These are phyloP conservation scores for Hippocampus zosterae DNA, from an alignment of 2,113 vertebrate genomes.

Conservation along the genomic window DNA sequence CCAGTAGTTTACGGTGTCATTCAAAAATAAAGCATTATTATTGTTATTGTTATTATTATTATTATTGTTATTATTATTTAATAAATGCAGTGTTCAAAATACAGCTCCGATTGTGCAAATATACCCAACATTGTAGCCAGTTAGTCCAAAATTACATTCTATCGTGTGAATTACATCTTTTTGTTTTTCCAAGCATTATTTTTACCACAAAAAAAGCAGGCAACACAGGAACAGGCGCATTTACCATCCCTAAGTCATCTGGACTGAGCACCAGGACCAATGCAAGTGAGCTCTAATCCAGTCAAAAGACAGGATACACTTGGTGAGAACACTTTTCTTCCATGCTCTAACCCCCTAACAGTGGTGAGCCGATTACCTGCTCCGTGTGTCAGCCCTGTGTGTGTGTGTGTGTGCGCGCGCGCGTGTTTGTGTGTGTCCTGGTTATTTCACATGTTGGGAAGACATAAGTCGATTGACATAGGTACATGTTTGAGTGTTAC, in stretches of 20 bases:
- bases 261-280: conserved; percentile 48
- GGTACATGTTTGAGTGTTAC: conserved; percentile 1
- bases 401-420: background rate
- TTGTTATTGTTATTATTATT: no score
- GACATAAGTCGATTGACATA: background rate
- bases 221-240: conserved; percentile 18
- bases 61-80: no score
- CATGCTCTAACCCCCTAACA: conserved; percentile 41
- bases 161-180: background rate
- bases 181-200: background rate
- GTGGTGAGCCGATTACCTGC: conserved; percentile 70
- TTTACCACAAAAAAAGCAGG: conserved; percentile 32
- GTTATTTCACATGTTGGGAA: background rate
- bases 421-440: background rate
- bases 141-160: background rate
- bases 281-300: conserved; percentile 58
- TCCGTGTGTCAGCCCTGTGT: conserved; percentile 38
- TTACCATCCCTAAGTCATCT: conserved; percentile 25
- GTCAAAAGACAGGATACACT: conserved; percentile 48
- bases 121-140: background rate
- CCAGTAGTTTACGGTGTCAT: background rate
- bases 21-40: background rate
- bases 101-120: no score
- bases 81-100: no score
- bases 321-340: conserved; percentile 46